phyloP scores from a whole-genome alignment of 2,888 invertebrate genomes.

The Prosapia bicincta region DNA sequence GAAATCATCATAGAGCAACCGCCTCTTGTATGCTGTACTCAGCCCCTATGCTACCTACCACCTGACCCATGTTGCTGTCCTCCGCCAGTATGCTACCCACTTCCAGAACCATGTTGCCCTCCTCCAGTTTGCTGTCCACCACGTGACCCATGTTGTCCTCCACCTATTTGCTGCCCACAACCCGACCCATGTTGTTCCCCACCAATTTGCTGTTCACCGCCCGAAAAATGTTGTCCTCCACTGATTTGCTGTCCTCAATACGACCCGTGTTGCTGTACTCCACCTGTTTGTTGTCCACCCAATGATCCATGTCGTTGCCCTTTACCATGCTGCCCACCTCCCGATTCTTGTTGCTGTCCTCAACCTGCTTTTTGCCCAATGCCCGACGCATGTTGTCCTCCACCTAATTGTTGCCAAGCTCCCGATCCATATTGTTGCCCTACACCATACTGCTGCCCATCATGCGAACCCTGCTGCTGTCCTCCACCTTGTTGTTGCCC shows the following conservation, averaged over 20 bases:
- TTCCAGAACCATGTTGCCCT: neutral
- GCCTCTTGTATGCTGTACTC: neutral
- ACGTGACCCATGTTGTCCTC: neutral
- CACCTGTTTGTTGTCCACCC: neutral
- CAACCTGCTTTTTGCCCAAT: neutral
- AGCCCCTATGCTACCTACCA: neutral
- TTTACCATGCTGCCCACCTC: neutral
- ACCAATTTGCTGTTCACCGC: neutral
- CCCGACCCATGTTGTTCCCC: neutral
- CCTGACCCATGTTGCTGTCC: neutral
- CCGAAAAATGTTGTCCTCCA: neutral
- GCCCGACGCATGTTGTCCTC: neutral
- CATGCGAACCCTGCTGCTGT: neutral
- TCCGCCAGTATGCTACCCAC: neutral
- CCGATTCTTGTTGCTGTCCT: neutral
- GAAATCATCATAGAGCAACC: neutral
- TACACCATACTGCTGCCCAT: neutral
- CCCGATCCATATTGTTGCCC: too few species aligned
- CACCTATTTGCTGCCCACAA: neutral
- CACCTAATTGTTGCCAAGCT: neutral
- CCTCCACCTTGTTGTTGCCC: neutral
- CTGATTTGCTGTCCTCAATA: neutral
- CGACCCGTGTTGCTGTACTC: neutral
- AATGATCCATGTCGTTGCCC: too few species aligned
- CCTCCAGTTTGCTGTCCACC: neutral